Evolutionary conservation across 2,888 invertebrate species (phyloP).

Genomic region (Norana najaformis): DNA sequence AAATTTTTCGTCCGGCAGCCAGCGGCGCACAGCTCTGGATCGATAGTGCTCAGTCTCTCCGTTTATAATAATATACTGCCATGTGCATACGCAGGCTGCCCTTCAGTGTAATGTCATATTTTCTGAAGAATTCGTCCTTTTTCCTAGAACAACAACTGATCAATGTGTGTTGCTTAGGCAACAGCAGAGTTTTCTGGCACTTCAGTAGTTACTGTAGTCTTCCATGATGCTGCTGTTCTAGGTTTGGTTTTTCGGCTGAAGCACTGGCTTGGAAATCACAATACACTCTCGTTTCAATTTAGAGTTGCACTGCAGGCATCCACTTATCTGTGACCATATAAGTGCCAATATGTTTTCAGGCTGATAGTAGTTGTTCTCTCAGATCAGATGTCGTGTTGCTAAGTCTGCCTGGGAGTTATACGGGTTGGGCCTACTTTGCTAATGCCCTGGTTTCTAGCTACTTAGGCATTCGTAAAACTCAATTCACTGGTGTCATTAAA

Average conservation of each 20-base stretch:
- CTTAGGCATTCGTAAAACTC: neutral
- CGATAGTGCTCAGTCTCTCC: neutral
- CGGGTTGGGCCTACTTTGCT: no score
- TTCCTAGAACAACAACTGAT: neutral
- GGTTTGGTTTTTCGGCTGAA: neutral
- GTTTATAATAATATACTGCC: constrained; percentile 7
- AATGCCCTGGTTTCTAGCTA: neutral
- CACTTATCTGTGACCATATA: no score
- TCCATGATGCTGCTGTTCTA: neutral
- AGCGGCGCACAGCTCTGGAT: neutral
- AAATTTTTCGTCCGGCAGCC: neutral
- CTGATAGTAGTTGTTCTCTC: no score
- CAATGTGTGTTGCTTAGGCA: neutral
- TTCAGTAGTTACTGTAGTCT: neutral
- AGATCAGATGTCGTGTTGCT: neutral
- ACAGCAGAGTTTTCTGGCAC: neutral
- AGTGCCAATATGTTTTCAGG: no score
- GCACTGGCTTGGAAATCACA: neutral
- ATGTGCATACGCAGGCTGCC: neutral
- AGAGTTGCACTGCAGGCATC: neutral
- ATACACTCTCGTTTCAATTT: neutral
- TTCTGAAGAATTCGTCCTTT: neutral
- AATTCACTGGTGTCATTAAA: neutral
- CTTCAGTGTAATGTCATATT: constrained; percentile 13
- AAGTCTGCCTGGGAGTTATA: neutral